phyloP scores from a whole-genome alignment of 2,888 invertebrate genomes.

The Psylliodes chrysocephalus region DNA sequence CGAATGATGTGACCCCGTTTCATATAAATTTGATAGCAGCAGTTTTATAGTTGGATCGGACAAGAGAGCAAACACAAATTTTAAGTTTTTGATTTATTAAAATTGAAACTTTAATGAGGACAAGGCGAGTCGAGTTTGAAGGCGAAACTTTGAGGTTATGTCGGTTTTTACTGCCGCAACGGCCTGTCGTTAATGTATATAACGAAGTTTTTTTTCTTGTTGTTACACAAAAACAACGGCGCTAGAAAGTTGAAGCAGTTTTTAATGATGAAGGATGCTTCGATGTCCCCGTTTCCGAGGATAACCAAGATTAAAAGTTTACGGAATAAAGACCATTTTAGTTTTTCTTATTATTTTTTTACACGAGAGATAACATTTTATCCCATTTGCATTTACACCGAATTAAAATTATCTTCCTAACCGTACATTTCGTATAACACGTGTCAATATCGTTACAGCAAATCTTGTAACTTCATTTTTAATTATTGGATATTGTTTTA shows the following conservation, averaged over 20 bases:
- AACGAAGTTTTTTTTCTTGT: constrained; percentile 28
- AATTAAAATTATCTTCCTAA: no score
- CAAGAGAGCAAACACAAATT: constrained; percentile 17
- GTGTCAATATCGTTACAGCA: no score
- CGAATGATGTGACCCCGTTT: constrained; percentile 20
- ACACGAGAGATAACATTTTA: no score
- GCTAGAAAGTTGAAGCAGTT: constrained; percentile 20
- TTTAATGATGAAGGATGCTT: constrained; percentile 29
- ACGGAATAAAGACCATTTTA: neutral
- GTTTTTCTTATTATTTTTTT: no score
- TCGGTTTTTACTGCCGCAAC: constrained; percentile 23
- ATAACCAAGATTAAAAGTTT: constrained; percentile 17
- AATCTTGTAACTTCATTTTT: no score
- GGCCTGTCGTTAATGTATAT: constrained; percentile 25
- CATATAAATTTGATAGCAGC: constrained; percentile 8
- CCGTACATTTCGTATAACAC: no score
- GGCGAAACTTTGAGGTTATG: constrained; percentile 26
- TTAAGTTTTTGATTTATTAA: constrained; percentile 34
- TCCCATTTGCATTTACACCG: no score
- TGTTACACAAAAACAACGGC: constrained; percentile 21
- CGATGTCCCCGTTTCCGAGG: constrained; percentile 8
- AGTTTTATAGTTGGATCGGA: constrained; percentile 10
- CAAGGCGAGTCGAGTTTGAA: constrained; percentile 8
- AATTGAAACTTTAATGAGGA: constrained; percentile 32
- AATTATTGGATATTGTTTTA: no score